Conservation (phyloP, 2,797 vertebrate genomes). For the Echiichthys vipera region DNA sequence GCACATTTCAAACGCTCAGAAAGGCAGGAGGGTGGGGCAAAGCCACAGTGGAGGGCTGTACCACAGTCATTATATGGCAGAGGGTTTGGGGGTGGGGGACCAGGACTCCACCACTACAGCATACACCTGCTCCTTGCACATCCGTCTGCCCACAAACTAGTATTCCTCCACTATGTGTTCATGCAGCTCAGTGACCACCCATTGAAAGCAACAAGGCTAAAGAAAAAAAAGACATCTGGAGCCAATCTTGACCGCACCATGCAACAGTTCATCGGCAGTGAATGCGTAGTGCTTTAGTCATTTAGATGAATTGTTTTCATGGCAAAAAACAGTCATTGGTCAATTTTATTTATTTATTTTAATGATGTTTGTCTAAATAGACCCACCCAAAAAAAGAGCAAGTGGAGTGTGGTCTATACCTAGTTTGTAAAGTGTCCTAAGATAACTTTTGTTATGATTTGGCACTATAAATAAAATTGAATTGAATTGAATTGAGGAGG, state of each 20-base stretch:
- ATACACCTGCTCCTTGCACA: slow-evolving; percentile 73
- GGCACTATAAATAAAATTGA: too few species aligned
- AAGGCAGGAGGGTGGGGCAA: slow-evolving; percentile 59
- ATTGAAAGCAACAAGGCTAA: slow-evolving; percentile 44
- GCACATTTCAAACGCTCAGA: slow-evolving; percentile 72
- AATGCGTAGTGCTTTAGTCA: slow-evolving; percentile 41
- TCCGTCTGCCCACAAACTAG: slow-evolving; percentile 54
- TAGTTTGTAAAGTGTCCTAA: too few species aligned
- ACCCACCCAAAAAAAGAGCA: background rate
- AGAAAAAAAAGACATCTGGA: slow-evolving; percentile 62
- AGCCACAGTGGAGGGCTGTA: slow-evolving; percentile 62
- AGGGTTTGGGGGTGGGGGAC: slow-evolving; percentile 38
- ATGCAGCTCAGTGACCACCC: slow-evolving; percentile 43
- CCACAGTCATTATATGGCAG: slow-evolving; percentile 73
- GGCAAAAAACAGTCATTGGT: slow-evolving; percentile 11
- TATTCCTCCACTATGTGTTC: slow-evolving; percentile 44
- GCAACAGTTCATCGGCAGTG: slow-evolving; percentile 50
- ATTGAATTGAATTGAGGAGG: too few species aligned
- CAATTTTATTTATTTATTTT: too few species aligned
- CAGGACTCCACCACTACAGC: slow-evolving; percentile 42
- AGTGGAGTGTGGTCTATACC: background rate
- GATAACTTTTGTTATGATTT: too few species aligned
- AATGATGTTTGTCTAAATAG: slow-evolving; percentile 6
- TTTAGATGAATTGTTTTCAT: slow-evolving; percentile 37
- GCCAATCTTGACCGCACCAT: slow-evolving; percentile 55